Evolutionary conservation across 2,888 invertebrate genomes (phyloP), one percentile per base, ranked within the genome.

Genomic region (Dynastes maya): DNA sequence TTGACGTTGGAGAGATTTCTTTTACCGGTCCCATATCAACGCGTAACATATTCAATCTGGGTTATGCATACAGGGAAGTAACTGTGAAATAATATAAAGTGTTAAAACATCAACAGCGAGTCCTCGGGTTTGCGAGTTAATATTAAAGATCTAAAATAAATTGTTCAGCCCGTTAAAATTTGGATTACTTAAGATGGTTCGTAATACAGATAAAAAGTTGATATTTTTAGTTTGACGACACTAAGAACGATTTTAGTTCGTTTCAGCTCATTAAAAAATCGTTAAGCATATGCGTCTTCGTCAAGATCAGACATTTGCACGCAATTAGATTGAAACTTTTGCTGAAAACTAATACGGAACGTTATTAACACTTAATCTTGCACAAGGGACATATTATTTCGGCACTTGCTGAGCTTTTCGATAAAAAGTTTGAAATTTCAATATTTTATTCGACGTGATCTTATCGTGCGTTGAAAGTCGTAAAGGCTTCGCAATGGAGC

Each of bases 21-120:
- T 51, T 53, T 68, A 68, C 27, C 71, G 49, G 5, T 6, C 55
- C n/a, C 6, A 16, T 55, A 55, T 55, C 32, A 55, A 71, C 53
- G 71, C 32, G 40, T 71, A 37, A 61, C 55, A 61, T 45, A 45
- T 45, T 61, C 27, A n/a, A 74, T 74, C 27, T 74, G 40, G 72
- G 72, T 74, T 74, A 74, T 61, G 37, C 58, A 74, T 63, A 74
- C 72, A 74, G 63, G 72, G 72, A 74, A 74, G 72, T 74, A 61
- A 61, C 61, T 74, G 32, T 5, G 72, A 61, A 74, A 45, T 61
- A 61, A 61, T 74, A 74, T 74, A 45, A 61, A 61, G 58, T 63
- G 72, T 61, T 63, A 45, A 74, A 74, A 61, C 37, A 37, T 58
- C 71, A 71, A 58, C 55, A 58, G 55, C 6, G 55, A 58, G n/a